Evolutionary conservation across 2,797 vertebrate genomes (phyloP).

Genomic region (Fistularia commersonii): DNA sequence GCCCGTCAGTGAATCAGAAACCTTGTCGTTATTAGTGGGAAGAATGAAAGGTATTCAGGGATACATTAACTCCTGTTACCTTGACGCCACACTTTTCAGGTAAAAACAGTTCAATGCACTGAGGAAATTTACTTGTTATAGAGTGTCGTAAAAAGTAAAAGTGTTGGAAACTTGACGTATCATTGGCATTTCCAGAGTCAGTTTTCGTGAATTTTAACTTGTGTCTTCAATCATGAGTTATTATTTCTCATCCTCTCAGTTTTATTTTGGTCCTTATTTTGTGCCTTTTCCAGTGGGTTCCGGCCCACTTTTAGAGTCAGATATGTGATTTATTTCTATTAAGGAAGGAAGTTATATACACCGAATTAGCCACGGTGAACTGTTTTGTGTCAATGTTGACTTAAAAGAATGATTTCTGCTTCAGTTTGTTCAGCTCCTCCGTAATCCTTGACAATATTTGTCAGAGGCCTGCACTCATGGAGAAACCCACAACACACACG

Average conservation of each 20-base stretch:
- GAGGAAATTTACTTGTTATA: neutral
- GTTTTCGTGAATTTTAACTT: too few relatives aligned
- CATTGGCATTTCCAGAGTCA: too few relatives aligned
- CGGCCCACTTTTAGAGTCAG: too few relatives aligned
- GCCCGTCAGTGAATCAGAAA: slow-evolving; percentile 71
- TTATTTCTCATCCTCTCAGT: too few relatives aligned
- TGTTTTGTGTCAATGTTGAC: slow-evolving; percentile 11
- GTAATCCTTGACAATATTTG: slow-evolving; percentile 71
- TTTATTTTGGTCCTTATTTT: too few relatives aligned
- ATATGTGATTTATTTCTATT: too few relatives aligned
- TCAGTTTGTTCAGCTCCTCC: slow-evolving; percentile 78
- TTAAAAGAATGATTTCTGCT: too few relatives aligned
- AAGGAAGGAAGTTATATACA: slow-evolving; percentile 1
- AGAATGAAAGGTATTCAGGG: slow-evolving; percentile 83
- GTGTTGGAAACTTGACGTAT: too few relatives aligned
- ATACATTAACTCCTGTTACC: slow-evolving; percentile 83
- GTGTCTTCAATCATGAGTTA: too few relatives aligned
- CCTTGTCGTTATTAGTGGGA: slow-evolving; percentile 67
- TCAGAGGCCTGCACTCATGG: slow-evolving; percentile 52
- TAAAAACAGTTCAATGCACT: slow-evolving; percentile 35
- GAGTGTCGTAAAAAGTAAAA: neutral
- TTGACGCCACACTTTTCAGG: slow-evolving; percentile 84
- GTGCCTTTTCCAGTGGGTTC: too few relatives aligned
- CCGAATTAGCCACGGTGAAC: neutral
- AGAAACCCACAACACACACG: slow-evolving; percentile 58